A percentile compares a stretch with the other conserved stretches of the same genome.
Evolutionary conservation across 2,797 vertebrate species (phyloP).

Genomic region (Oreochromis mossambicus): DNA sequence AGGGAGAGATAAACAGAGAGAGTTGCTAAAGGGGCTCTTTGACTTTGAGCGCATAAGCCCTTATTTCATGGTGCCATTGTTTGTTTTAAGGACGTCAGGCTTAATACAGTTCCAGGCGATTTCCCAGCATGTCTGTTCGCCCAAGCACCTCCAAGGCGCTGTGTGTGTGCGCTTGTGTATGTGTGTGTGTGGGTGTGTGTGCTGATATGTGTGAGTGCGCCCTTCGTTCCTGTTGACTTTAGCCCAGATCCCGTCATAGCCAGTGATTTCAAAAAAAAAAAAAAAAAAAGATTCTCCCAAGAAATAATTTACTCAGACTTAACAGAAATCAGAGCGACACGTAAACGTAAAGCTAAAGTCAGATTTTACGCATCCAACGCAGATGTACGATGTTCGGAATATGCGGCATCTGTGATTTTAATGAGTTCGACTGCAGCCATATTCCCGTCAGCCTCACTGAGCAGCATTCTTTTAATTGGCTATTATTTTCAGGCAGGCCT

Average conservation of each 20-base stretch:
- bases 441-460: conserved; percentile 40
- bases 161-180: conserved; percentile 7
- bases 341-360: not conserved
- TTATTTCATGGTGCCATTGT: conserved; percentile 76
- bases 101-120: conserved; percentile 71
- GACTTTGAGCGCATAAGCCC: conserved; percentile 74
- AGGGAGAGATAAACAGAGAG: conserved; percentile 59
- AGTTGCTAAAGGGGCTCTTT: conserved; percentile 66
- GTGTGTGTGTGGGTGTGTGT: not conserved
- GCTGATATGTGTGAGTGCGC: not conserved
- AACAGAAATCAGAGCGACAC: not conserved
- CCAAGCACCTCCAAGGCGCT: conserved; percentile 70
- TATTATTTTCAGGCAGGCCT: conserved; percentile 29
- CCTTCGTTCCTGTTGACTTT: conserved; percentile 53
- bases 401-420: conserved; percentile 26
- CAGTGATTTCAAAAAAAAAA: conserved; percentile 2
- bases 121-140: conserved; percentile 66
- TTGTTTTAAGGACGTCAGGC: conserved; percentile 73
- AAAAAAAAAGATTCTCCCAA: conserved; percentile 1
- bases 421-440: conserved; percentile 42
- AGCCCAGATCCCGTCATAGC: conserved; percentile 23
- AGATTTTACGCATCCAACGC: not conserved
- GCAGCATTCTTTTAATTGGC: conserved; percentile 51
- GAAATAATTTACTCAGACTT: conserved; percentile 14
- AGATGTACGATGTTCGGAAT: conserved; percentile 7